Base-by-base conservation (phyloP, 2,797 vertebrate species). In the Amphiprion clarkii region DNA sequence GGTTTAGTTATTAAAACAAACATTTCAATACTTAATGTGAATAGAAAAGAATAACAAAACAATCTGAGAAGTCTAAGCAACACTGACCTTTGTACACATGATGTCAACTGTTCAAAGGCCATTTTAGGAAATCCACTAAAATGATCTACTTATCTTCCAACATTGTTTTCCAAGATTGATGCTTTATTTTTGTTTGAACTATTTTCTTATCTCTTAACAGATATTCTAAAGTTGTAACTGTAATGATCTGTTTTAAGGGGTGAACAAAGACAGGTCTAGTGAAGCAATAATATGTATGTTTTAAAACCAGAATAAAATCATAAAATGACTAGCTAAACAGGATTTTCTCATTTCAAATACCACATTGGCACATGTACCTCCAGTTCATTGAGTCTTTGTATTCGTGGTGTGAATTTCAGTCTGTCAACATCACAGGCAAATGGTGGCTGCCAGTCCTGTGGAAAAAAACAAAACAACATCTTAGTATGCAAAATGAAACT, bases 351-450 rank as follows among this genome's bases (percentile, higher is more conserved):
- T n/a, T 42, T 19, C 10, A 39, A 59, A 51, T 29, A 33, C n/a
- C 5, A 8, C 12, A 67, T 14, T 58, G 40, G 44, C 33, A 44
- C 14, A 1, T 33, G 69, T 95, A 98, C 98, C 98, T 99, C 98
- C 74, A 99, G 88, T 75, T 99, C 98, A 90, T 99, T 99, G 25
- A 99, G 96, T 71, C 98, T 96, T 94, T 99, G 98, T 89, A 99
- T 98, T 61, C 98, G 94, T 0, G 98, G 98, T 1, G 97, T 99
- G 82, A 99, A 99, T 86, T 99, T 97, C 81, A 99, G 95, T 88
- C 97, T 96, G 92, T 99, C 98, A 1, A 99, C 97, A 90, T 99
- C 98, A 84, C 98, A 99, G 0, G 98, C 98, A 71, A 99, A 99
- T 0, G 98, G 98, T 42, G 98, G 98, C 88, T 99, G 98, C 98